Evolutionary conservation across 2,113 vertebrate genomes (phyloP).

Genomic region (Litocranius walleri): DNA sequence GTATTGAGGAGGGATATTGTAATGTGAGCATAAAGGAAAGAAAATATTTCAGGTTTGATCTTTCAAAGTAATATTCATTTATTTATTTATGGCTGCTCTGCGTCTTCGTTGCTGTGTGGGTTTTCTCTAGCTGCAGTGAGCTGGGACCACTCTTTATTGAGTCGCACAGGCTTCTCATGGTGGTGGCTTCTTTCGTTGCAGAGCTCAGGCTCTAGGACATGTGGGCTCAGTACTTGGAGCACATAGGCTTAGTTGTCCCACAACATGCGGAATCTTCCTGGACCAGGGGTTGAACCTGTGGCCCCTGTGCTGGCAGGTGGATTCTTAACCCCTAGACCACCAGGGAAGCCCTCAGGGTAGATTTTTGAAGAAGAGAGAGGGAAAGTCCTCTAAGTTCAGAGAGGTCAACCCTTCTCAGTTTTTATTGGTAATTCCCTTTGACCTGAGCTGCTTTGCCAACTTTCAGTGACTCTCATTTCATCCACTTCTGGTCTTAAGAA

Average conservation of each 20-base stretch:
- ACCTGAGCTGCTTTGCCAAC: not conserved
- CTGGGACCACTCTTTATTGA: not conserved
- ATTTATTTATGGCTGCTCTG: not conserved
- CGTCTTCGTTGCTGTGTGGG: accelerated
- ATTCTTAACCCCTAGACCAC: not conserved
- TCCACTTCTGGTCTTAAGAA: not conserved
- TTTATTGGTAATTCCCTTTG: not conserved
- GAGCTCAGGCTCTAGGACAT: not conserved
- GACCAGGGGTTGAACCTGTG: not conserved
- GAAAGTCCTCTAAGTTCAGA: not conserved
- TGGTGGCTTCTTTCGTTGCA: accelerated
- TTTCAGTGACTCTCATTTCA: accelerated
- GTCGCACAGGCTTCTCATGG: not conserved
- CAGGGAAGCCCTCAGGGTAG: not conserved
- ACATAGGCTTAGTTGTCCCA: not conserved
- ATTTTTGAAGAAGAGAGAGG: not conserved
- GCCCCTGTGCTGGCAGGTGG: not conserved
- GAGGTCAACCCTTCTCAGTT: not conserved
- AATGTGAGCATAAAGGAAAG: not conserved
- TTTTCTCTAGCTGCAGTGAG: not conserved
- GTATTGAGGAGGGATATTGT: not conserved
- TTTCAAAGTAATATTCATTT: not conserved
- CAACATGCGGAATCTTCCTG: not conserved
- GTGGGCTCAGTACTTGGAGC: not conserved
- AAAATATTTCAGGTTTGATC: not conserved